These are phyloP conservation scores for Mythimna impura DNA, from an alignment of 2,888 invertebrate species.

Conservation along the genomic window DNA sequence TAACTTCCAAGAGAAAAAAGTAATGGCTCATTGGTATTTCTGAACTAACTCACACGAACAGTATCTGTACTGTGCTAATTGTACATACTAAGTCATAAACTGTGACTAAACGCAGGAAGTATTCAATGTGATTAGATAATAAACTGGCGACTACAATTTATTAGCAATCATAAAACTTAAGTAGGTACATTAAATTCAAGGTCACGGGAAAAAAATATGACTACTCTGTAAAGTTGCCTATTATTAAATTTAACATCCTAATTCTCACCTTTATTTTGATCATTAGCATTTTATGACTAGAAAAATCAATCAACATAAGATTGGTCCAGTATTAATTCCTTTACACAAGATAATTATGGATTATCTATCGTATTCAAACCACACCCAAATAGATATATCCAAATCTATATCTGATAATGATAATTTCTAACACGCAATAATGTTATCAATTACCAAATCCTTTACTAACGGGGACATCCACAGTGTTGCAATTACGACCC, in stretches of 20 bases:
- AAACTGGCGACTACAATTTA: conserved; percentile 17
- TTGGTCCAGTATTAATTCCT: not conserved
- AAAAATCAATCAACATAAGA: conserved; percentile 2
- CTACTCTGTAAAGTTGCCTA: not conserved
- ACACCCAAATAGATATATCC: conserved; percentile 7
- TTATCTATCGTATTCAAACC: not conserved
- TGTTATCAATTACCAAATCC: conserved; percentile 36
- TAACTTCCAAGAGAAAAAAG: not conserved
- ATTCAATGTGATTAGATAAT: conserved; percentile 47
- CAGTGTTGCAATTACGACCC: conserved; percentile 57
- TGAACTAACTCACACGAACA: not conserved
- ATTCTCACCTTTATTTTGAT: conserved; percentile 3
- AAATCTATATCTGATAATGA: conserved; percentile 4
- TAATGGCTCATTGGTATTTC: not conserved
- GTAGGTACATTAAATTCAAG: conserved; percentile 15
- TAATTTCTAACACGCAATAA: conserved; percentile 20
- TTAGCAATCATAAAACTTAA: conserved; percentile 26
- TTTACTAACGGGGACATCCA: conserved; percentile 23
- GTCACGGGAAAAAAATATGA: not conserved
- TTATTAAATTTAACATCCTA: not conserved
- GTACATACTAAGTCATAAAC: conserved; percentile 6
- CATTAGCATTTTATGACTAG: not conserved
- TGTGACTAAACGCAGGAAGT: conserved; percentile 47
- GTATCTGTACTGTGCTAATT: conserved; percentile 21
- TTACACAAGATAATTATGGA: conserved; percentile 21